Conservation (phyloP, 2,797 vertebrate genomes). For the Smutsia gigantea region DNA sequence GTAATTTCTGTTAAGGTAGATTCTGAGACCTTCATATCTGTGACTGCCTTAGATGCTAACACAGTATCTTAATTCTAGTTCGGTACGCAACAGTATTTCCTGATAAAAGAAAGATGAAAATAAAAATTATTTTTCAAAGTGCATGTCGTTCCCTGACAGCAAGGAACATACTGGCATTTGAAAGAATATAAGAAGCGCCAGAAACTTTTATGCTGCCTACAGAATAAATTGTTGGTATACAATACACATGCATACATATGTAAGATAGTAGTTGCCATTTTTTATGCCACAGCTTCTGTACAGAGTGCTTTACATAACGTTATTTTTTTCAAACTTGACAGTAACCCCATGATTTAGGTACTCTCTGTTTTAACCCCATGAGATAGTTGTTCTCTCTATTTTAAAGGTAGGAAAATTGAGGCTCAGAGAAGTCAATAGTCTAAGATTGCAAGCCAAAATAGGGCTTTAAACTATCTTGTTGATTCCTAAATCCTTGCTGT, state of each 20-base stretch:
- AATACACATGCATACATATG: neutral
- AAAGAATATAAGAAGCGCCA: neutral
- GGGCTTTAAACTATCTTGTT: neutral
- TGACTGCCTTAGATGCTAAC: neutral
- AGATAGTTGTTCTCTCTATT: neutral
- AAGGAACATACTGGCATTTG: neutral
- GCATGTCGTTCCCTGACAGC: neutral
- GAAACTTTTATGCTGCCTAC: neutral
- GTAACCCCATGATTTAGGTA: neutral
- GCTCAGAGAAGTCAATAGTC: neutral
- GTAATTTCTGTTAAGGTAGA: neutral
- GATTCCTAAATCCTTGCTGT: neutral
- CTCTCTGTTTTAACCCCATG: too few species aligned
- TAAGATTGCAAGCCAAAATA: neutral
- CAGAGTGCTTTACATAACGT: neutral
- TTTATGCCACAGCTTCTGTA: neutral
- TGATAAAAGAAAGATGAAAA: conserved; percentile 38
- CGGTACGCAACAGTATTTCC: neutral
- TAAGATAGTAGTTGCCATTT: neutral
- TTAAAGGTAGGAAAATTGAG: neutral
- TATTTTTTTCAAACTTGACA: neutral
- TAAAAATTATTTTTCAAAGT: neutral
- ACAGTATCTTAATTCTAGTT: neutral
- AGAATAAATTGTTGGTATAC: neutral
- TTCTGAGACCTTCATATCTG: neutral